A percentile compares a stretch with the other conserved stretches of the same genome.
Conservation (phyloP, 2,888 invertebrate genomes). For the Drosophila macrothrix region DNA sequence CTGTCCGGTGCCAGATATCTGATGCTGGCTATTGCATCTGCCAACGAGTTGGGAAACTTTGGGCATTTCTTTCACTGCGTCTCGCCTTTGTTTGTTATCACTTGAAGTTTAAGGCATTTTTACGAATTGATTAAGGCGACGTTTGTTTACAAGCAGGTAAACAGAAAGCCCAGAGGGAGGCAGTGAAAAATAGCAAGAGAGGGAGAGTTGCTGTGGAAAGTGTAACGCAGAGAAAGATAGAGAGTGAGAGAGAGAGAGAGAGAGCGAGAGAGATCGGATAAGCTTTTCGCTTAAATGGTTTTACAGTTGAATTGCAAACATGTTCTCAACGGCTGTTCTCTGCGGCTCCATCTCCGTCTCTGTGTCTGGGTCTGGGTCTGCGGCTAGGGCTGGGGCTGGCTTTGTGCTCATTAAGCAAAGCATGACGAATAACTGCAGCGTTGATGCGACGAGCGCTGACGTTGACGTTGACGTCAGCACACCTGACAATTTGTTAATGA, state of each 20-base stretch:
- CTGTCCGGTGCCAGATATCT: conserved; percentile 20
- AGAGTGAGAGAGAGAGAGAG: background rate
- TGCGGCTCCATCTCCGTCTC: conserved; percentile 1
- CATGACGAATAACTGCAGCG: conserved; percentile 76
- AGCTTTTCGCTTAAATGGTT: conserved; percentile 69
- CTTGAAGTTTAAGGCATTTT: conserved; percentile 68
- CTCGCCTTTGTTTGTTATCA: conserved; percentile 80
- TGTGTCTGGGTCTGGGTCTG: background rate
- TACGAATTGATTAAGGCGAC: conserved; percentile 75
- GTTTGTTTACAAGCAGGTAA: conserved; percentile 79
- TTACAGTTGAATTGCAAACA: conserved; percentile 73
- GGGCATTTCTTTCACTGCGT: conserved; percentile 66
- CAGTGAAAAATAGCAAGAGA: background rate
- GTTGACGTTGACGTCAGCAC: conserved; percentile 53
- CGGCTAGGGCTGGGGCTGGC: background rate
- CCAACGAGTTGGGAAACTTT: conserved; percentile 24
- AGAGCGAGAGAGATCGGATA: conserved; percentile 8
- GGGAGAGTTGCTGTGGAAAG: background rate
- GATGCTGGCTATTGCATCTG: conserved; percentile 49
- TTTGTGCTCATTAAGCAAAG: conserved; percentile 73
- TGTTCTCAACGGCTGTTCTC: conserved; percentile 49
- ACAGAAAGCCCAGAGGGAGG: conserved; percentile 48
- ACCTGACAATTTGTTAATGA: conserved; percentile 81
- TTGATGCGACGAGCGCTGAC: conserved; percentile 30
- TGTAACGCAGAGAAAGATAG: background rate